Base-by-base conservation (phyloP, 1,140 invertebrate genomes). In the Drosophila miranda region DNA sequence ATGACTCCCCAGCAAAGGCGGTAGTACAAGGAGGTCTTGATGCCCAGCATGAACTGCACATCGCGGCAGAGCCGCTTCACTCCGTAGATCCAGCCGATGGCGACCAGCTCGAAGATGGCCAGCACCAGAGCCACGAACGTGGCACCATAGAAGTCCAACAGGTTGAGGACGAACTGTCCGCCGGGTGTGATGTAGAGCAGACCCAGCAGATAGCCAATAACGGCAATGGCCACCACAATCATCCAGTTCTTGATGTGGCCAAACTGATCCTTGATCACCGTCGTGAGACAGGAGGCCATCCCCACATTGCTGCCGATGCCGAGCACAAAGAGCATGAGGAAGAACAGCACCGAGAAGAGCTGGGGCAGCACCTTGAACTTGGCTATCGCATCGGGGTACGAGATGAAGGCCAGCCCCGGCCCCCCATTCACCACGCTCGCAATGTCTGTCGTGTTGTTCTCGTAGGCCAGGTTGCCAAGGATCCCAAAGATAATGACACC, bases 401-500 rank as follows among this genome's bases (percentile, higher is more conserved):
- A 96, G 16, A 97, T 93, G 71, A 95, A 94, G 4, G 95, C 95
- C 38, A 95, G 90, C 1, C 95, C 95, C 34, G 93, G 92, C 5
- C 94, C 94, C 2, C 93, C 93, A 56, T 93, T 92, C 0, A 95
- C 94, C 0, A 95, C 90, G 38, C 74, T 89, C 1, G 75, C 34
- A 5, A 91, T 91, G 41, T 91, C 89, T 4, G 92, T 91, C 7
- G 92, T 92, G n/a, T 92, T 92, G 14, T 94, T 91, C 78, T 95
- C 94, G 68, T 94, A 92, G 0, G 95, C 95, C 62, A 96, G 89
- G 78, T 95, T 95, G 5, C 96, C 96, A 43, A 98, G 91, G 46
- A 98, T 95, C 0, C 95, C 95, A 84, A 98, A 98, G 60, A 97
- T 97, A 6, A 97, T 97, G 45, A 96, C 94, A 1, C 96, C 97